Evolutionary conservation across 2,797 vertebrate species (phyloP).

Genomic region (Podargus strigoides): DNA sequence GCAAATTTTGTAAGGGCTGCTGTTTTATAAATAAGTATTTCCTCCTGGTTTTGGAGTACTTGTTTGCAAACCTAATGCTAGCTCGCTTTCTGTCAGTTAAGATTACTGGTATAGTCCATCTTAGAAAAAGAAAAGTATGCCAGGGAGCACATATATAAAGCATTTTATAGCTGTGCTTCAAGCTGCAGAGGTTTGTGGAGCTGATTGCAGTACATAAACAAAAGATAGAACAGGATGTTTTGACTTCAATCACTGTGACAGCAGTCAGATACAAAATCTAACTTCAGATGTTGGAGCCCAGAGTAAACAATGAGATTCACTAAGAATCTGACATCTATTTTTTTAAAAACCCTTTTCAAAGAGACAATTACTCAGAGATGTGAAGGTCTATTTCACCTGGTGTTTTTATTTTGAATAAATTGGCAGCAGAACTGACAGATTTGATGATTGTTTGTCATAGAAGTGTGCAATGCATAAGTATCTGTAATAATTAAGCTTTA

Average conservation of each 20-base stretch:
- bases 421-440: neutral
- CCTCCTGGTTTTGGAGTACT: neutral
- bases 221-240: neutral
- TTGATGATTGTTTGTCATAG: conserved; percentile 38
- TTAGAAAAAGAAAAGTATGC: neutral
- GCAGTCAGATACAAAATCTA: conserved; percentile 36
- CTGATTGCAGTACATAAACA: neutral
- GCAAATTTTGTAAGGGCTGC: neutral
- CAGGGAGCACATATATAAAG: neutral
- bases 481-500: conserved; percentile 41
- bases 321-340: conserved; percentile 18
- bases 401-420: conserved; percentile 5
- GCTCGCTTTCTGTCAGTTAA: neutral
- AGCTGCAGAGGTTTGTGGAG: neutral
- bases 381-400: conserved; percentile 27
- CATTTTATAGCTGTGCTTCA: conserved; percentile 4
- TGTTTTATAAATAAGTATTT: neutral
- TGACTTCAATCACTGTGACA: conserved; percentile 45
- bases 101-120: neutral
- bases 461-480: neutral
- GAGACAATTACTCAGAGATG: conserved; percentile 23
- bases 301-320: conserved; percentile 36
- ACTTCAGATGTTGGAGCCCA: conserved; percentile 5
- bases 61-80: neutral
- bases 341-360: conserved; percentile 46